A percentile compares a stretch with the other conserved stretches of the same genome.
Conservation (phyloP, 2,113 vertebrate genomes). For the Nycticryphes semicollaris region DNA sequence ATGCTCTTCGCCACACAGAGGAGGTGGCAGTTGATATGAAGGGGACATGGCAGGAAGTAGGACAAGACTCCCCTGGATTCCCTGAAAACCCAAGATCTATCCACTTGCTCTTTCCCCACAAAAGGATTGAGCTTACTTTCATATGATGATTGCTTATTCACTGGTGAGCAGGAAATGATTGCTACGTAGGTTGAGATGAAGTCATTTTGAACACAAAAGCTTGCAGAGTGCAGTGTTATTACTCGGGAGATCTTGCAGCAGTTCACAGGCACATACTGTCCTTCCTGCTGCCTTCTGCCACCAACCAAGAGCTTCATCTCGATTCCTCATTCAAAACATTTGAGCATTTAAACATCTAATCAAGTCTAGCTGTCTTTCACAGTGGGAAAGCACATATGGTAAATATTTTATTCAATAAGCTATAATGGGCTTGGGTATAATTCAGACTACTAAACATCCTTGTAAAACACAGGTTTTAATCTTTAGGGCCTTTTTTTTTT, state of each 20-base stretch:
- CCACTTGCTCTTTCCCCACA: neutral
- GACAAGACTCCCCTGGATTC: neutral
- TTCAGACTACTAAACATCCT: neutral
- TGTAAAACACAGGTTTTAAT: neutral
- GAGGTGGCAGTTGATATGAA: neutral
- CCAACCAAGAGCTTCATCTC: neutral
- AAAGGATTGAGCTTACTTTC: neutral
- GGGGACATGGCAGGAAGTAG: neutral
- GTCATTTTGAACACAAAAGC: neutral
- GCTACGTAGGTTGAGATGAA: neutral
- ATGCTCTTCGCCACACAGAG: neutral
- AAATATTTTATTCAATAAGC: neutral
- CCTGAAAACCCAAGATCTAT: neutral
- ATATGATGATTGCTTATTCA: neutral
- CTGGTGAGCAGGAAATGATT: neutral
- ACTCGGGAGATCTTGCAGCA: neutral
- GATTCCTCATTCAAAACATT: neutral
- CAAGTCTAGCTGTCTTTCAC: neutral
- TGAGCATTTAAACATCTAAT: neutral
- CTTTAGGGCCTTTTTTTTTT: neutral
- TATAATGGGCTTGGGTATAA: neutral
- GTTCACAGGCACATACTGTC: neutral
- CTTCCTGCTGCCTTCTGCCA: neutral
- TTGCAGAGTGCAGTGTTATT: neutral
- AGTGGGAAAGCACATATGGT: neutral